Conservation (phyloP, 2,113 vertebrate species). For the Prunella himalayana region DNA sequence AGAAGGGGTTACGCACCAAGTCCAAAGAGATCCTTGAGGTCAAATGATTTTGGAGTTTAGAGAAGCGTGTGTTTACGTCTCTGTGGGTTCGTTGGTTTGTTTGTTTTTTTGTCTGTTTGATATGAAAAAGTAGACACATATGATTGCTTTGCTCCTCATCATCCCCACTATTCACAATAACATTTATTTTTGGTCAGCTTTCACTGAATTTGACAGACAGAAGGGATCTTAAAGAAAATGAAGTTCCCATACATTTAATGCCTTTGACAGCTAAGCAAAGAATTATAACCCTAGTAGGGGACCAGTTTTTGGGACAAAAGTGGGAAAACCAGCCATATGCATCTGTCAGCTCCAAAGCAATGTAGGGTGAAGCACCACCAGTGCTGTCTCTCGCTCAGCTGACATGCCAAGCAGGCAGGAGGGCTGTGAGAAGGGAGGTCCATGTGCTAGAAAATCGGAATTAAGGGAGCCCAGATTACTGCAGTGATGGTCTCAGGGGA, state of each 20-base stretch:
- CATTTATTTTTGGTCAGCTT: background rate
- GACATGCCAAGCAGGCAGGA: background rate
- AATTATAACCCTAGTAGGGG: background rate
- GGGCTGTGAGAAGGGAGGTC: accelerated
- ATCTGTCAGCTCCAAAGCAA: background rate
- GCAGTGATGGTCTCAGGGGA: background rate
- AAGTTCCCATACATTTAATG: background rate
- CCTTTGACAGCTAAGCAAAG: background rate
- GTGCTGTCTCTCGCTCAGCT: background rate
- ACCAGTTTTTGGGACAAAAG: background rate
- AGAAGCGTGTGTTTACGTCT: background rate
- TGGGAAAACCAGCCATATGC: background rate
- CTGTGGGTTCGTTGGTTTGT: too few species aligned
- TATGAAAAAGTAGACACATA: background rate
- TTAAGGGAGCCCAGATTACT: background rate
- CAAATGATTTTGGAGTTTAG: background rate
- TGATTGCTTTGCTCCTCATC: background rate
- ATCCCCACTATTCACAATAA: background rate
- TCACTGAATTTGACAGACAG: background rate
- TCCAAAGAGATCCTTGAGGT: background rate
- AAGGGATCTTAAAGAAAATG: background rate
- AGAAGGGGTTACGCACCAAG: background rate
- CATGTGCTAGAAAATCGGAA: accelerated
- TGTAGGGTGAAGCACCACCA: background rate
- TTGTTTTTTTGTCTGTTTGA: background rate